Conservation (phyloP, 1,140 invertebrate species). For the Bombus huntii region DNA sequence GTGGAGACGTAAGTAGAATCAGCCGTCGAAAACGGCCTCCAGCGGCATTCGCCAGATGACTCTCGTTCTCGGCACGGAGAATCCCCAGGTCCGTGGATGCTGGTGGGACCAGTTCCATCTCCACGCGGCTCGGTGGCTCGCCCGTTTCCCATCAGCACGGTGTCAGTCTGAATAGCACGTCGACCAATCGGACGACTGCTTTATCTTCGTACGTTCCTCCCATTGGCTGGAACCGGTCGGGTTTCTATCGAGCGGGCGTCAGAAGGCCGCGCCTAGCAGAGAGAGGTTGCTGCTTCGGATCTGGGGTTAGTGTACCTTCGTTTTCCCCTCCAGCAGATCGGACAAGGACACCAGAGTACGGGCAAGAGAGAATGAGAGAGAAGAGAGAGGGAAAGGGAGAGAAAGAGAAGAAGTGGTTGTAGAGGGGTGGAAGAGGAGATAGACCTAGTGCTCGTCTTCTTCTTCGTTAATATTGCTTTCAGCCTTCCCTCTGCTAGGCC, state of each 20-base stretch:
- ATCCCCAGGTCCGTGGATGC: constrained; percentile 60
- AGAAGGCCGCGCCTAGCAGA: constrained; percentile 79
- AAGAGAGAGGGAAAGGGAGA: neutral
- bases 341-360: neutral
- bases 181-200: constrained; percentile 77
- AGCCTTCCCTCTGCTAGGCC: constrained; percentile 44
- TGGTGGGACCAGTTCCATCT: constrained; percentile 68
- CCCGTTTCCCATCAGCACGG: constrained; percentile 52
- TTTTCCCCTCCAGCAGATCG: constrained; percentile 40
- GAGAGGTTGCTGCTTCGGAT: constrained; percentile 47
- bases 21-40: constrained; percentile 28
- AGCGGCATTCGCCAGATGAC: constrained; percentile 76
- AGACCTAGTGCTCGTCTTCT: constrained; percentile 59
- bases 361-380: constrained; percentile 6
- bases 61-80: constrained; percentile 71
- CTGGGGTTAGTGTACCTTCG: constrained; percentile 61
- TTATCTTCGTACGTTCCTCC: constrained; percentile 67
- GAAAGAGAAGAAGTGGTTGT: neutral
- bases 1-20: neutral
- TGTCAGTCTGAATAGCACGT: constrained; percentile 69
- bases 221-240: constrained; percentile 58
- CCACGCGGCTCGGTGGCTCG: constrained; percentile 53
- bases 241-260: constrained; percentile 80
- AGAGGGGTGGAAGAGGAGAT: constrained; percentile 27
- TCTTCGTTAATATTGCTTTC: constrained; percentile 62